Base-by-base conservation (phyloP, 2,113 vertebrate species). In the Corythornis vintsioides region DNA sequence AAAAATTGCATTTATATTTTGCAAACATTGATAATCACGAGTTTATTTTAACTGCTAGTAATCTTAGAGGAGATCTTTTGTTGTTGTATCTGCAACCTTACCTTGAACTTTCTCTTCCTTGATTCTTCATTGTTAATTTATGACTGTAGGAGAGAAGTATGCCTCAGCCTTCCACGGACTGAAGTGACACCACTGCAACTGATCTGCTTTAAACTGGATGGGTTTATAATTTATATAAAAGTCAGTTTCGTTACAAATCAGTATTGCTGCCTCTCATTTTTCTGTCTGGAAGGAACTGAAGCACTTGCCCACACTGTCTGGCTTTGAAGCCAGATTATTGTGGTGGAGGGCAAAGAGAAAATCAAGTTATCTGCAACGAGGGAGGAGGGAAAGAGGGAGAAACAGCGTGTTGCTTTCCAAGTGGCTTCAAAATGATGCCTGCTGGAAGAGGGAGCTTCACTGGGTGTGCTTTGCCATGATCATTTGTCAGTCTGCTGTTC, bases 211-310 rank as follows among this genome's bases (percentile, higher is more conserved):
- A 97, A 97, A 97, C 94, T 96, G 95, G 95, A 97, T 97, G 96
- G 96, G 96, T 96, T 97, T 97, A 96, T 97, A 97, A 97, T 97
- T 97, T 97, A 96, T 96, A 97, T 96, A 97, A 97, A 97, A 87
- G 90, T 97, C 88, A 64, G 86, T 97, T 97, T 96, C 93, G 91
- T 97, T 97, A 97, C 82, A 94, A 92, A 85, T 91, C 69, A 47
- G 93, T 91, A 81, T 93, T 77, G 82, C 73, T 96, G 81, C 92
- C 90, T 95, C 52, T 96, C 71, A 24, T 96, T 92, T 81, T 87
- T 95, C 77, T 92, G 22, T 88, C 67, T 10, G 84, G 53, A 90
- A 48, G 47, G 18, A 7, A 52, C 26, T 53, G 13, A 61, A 21
- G n/a, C 18, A 31, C 26, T 82, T 0, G 0, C 33, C 19, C 50